Evolutionary conservation across 2,888 invertebrate species (phyloP).

Genomic region (Sinopyrophorus schimmeli): DNA sequence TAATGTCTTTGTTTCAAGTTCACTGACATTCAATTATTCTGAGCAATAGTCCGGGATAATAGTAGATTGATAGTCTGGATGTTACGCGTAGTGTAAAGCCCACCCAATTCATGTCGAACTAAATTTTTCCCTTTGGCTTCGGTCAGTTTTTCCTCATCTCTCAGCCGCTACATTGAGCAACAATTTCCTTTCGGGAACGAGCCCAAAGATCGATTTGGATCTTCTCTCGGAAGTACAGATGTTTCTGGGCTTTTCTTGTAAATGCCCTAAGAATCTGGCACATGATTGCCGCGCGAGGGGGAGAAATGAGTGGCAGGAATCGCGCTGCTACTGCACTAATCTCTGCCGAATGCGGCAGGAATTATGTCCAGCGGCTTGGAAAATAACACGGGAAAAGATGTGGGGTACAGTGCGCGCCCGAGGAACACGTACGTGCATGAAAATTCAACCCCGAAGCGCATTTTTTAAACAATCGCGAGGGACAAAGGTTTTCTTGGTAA

Average conservation of each 20-base stretch:
- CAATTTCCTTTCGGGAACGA: conserved; percentile 20
- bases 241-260: conserved; percentile 16
- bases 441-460: neutral
- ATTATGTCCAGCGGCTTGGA: conserved; percentile 64
- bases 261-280: conserved; percentile 15
- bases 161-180: conserved; percentile 17
- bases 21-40: conserved; percentile 57
- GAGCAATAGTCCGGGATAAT: conserved; percentile 55
- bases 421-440: conserved; percentile 29
- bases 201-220: neutral
- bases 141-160: conserved; percentile 5
- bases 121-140: conserved; percentile 17
- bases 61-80: conserved; percentile 48
- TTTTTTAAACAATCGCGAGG: neutral
- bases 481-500: no score
- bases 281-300: conserved; percentile 22
- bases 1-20: conserved; percentile 57
- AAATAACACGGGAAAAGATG: conserved; percentile 59
- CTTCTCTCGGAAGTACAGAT: conserved; percentile 5
- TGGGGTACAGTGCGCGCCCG: conserved; percentile 11
- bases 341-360: conserved; percentile 52
- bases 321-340: conserved; percentile 50
- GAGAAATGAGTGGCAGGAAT: conserved; percentile 50
- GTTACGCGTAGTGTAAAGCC: conserved; percentile 19
- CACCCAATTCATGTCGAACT: conserved; percentile 21